Evolutionary conservation across 2,888 invertebrate genomes (phyloP).

Genomic region (Allygus modestus): DNA sequence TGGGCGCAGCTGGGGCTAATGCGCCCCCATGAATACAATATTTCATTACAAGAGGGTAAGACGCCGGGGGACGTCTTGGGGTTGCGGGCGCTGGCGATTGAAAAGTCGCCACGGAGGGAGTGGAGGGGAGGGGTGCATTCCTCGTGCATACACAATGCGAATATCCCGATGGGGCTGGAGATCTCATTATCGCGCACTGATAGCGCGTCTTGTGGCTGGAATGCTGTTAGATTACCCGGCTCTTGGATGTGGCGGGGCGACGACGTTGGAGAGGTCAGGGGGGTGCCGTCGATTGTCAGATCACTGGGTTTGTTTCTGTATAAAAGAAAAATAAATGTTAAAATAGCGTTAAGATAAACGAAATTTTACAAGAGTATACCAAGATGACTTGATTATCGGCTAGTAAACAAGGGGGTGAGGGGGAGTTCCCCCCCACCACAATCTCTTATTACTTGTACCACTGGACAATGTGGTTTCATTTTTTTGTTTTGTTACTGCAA

Average conservation of each 20-base stretch:
- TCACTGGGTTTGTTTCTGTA: too few relatives aligned
- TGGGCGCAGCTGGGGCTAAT: slow-evolving; percentile 58
- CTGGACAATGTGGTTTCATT: too few relatives aligned
- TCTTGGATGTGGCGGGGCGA: neutral
- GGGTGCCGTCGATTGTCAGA: too few relatives aligned
- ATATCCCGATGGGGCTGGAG: slow-evolving; percentile 20
- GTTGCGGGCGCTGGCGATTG: neutral
- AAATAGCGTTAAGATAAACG: too few relatives aligned
- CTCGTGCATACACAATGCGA: slow-evolving; percentile 8
- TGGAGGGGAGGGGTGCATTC: slow-evolving; percentile 40
- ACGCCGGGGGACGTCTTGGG: slow-evolving; percentile 8
- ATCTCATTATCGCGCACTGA: slow-evolving; percentile 47
- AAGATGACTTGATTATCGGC: too few relatives aligned
- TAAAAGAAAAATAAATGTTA: too few relatives aligned
- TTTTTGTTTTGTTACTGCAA: too few relatives aligned
- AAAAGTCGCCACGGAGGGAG: slow-evolving; percentile 44
- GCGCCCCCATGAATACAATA: slow-evolving; percentile 62
- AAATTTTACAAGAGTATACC: too few relatives aligned
- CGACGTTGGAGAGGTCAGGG: too few relatives aligned
- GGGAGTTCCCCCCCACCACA: too few relatives aligned
- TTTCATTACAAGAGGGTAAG: slow-evolving; percentile 57
- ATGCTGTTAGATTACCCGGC: neutral
- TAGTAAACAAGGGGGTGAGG: too few relatives aligned
- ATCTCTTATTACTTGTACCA: too few relatives aligned
- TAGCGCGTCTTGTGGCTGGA: neutral